phyloP scores from a whole-genome alignment of 2,888 invertebrate species.

The Dysmachus trigonus region DNA sequence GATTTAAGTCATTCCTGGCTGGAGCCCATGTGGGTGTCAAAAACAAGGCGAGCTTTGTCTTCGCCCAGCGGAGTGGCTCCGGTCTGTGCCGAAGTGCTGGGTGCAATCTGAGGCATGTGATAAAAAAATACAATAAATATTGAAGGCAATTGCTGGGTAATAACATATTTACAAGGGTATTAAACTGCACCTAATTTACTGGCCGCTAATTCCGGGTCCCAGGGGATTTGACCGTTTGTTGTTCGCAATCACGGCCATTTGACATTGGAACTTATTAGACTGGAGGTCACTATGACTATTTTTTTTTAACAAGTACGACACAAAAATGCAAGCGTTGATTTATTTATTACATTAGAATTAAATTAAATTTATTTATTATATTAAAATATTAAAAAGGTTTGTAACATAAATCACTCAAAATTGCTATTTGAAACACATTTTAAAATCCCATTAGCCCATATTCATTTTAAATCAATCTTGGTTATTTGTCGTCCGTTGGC shows the following conservation, averaged over 20 bases:
- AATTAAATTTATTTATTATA: too few relatives aligned
- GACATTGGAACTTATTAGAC: neutral
- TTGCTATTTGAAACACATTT: too few relatives aligned
- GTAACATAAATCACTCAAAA: too few relatives aligned
- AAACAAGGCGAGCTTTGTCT: neutral
- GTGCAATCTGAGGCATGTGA: neutral
- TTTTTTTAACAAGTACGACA: neutral
- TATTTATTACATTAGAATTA: too few relatives aligned
- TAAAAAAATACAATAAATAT: neutral
- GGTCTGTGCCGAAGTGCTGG: neutral
- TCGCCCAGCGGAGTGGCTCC: neutral
- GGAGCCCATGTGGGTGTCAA: neutral
- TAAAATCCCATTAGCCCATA: too few relatives aligned
- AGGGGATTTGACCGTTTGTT: neutral
- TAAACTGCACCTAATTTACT: neutral
- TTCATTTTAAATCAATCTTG: too few relatives aligned
- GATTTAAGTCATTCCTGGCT: neutral
- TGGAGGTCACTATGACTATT: neutral
- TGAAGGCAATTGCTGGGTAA: neutral
- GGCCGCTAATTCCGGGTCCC: neutral
- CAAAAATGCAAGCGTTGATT: too few relatives aligned
- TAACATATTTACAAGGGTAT: neutral
- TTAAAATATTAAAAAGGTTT: too few relatives aligned
- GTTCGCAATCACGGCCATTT: neutral
- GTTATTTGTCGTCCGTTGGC: too few relatives aligned